Evolutionary conservation across 2,113 vertebrate species (phyloP).

Genomic region (Empidonax alnorum): DNA sequence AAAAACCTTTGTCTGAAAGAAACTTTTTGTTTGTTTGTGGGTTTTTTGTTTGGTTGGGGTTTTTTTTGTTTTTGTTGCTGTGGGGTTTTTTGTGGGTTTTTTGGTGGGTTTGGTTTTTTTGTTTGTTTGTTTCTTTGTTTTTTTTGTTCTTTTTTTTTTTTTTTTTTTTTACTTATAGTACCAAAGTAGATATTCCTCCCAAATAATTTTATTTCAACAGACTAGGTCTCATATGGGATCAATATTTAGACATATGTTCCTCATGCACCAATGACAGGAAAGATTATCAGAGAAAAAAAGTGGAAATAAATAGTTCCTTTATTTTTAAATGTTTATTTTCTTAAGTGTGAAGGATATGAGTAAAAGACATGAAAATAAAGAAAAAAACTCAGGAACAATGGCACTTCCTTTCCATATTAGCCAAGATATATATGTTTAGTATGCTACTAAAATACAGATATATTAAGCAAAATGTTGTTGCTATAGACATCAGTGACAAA

Average conservation of each 20-base stretch:
- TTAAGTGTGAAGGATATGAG: rapidly evolving
- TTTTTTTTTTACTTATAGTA: background rate
- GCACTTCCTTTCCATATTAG: background rate
- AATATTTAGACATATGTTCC: background rate
- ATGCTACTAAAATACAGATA: background rate
- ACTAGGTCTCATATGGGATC: background rate
- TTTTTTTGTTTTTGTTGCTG: too few species aligned
- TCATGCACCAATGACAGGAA: background rate
- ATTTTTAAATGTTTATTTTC: background rate
- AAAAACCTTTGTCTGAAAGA: background rate
- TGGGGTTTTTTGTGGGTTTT: too few species aligned
- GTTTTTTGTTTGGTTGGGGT: too few species aligned
- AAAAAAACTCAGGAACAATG: background rate
- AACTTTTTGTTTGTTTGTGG: too few species aligned
- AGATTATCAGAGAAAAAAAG: background rate
- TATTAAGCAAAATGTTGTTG: background rate
- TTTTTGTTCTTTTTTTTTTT: background rate
- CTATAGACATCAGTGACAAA: background rate
- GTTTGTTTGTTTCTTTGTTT: background rate
- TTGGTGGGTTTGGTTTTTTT: background rate
- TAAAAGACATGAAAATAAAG: background rate
- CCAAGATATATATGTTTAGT: background rate
- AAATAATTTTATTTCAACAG: background rate
- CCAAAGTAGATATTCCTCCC: background rate
- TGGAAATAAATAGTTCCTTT: background rate